Evolutionary conservation across 2,888 invertebrate species (phyloP).

Genomic region (Ichneumoninae sp.): DNA sequence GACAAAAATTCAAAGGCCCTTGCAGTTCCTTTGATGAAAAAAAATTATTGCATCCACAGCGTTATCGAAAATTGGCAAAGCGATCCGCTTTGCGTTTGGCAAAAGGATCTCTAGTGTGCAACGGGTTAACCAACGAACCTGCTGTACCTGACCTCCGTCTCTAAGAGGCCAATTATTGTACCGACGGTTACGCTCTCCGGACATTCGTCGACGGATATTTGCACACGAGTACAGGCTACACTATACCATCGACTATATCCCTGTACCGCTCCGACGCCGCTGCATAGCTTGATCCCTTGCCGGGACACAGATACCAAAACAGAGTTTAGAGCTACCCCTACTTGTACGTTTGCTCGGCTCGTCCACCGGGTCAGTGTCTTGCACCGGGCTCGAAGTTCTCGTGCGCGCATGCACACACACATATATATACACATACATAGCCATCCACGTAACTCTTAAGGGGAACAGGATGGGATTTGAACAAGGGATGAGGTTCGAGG

Average conservation of each 20-base stretch:
- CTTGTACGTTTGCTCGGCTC: constrained; percentile 30
- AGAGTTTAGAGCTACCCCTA: not conserved
- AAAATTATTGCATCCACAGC: too few relatives aligned
- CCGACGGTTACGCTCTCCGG: not conserved
- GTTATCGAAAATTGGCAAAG: too few relatives aligned
- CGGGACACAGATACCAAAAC: not conserved
- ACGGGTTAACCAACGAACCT: not conserved
- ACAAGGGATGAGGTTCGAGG: constrained; percentile 37
- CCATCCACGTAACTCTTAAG: constrained; percentile 2
- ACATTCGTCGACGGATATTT: constrained; percentile 18
- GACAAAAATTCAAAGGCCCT: not conserved
- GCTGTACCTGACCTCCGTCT: not conserved
- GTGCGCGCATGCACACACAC: not conserved
- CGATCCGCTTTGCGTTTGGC: too few relatives aligned
- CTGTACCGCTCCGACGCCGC: not conserved
- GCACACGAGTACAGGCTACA: constrained; percentile 3
- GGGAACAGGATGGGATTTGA: constrained; percentile 11
- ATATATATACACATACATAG: not conserved
- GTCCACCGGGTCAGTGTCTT: constrained; percentile 22
- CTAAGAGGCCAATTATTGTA: constrained; percentile 11
- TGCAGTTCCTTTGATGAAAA: not conserved
- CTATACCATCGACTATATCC: not conserved
- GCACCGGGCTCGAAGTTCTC: constrained; percentile 11
- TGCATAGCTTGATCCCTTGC: constrained; percentile 1
- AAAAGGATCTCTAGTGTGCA: too few relatives aligned